Percentiles rank a stretch among this genome's conserved stretches.
Conservation (phyloP, 1,140 invertebrate species). For the Triops longicaudatus region DNA sequence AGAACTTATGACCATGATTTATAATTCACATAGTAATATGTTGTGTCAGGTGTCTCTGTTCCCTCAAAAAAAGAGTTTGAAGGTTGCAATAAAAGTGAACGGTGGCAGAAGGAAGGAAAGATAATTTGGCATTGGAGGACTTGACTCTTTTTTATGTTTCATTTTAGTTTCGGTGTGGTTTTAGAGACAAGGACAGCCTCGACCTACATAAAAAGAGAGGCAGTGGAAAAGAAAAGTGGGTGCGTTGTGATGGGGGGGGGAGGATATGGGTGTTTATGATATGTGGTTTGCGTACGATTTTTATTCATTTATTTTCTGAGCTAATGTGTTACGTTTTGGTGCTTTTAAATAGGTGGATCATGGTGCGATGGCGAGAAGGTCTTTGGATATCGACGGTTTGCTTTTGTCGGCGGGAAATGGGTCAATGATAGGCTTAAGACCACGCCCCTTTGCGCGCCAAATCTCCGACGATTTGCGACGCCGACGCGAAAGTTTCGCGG, state of each 20-base stretch:
- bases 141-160: slow-evolving; percentile 15
- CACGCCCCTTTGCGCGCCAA: slow-evolving; percentile 40
- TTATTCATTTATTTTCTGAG: neutral
- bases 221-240: neutral
- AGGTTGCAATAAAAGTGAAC: neutral
- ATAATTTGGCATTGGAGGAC: slow-evolving; percentile 4
- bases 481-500: slow-evolving; percentile 40
- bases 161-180: slow-evolving; percentile 1
- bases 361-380: slow-evolving; percentile 25
- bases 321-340: slow-evolving; percentile 17
- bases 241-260: neutral
- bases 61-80: neutral
- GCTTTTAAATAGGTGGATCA: slow-evolving; percentile 28
- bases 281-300: neutral
- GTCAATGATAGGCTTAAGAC: slow-evolving; percentile 34
- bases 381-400: slow-evolving; percentile 26
- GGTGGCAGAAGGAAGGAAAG: neutral
- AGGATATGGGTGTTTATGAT: neutral
- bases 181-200: neutral
- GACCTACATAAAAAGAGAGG: neutral
- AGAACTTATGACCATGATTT: no score
- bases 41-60: neutral
- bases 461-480: slow-evolving; percentile 40
- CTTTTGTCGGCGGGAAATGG: slow-evolving; percentile 25
- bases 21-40: no score